Conservation (phyloP, 64 coral and sea anemone species). For the Montipora efflorescens region DNA sequence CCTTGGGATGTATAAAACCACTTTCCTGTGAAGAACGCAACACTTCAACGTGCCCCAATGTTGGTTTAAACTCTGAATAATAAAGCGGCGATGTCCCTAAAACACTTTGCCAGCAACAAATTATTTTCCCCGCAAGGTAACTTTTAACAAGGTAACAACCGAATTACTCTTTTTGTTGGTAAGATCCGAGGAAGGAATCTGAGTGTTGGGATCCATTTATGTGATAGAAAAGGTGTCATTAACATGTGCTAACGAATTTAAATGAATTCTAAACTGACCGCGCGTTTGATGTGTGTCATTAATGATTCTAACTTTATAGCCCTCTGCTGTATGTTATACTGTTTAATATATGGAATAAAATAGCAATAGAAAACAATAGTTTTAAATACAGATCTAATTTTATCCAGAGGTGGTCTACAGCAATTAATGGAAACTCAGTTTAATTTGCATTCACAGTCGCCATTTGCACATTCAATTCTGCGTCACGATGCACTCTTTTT, state of each 20-base stretch:
- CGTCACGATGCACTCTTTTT: neutral
- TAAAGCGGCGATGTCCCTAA: neutral
- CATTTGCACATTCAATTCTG: neutral
- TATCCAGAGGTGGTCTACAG: neutral
- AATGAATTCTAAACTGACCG: too few species aligned
- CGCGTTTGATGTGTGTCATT: neutral
- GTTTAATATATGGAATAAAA: neutral
- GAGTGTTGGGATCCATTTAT: neutral
- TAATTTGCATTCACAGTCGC: neutral
- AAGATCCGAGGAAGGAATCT: too few species aligned
- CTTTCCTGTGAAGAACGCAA: neutral
- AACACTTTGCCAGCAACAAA: neutral
- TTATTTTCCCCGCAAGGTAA: neutral
- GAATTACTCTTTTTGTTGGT: too few species aligned
- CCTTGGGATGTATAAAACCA: neutral
- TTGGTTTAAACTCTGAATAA: neutral
- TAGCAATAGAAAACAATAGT: neutral
- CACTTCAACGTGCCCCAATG: neutral
- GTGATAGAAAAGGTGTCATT: neutral
- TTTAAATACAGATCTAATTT: neutral
- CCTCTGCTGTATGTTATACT: neutral
- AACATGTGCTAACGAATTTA: too few species aligned
- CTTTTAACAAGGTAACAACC: neutral
- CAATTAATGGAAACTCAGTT: too few species aligned
- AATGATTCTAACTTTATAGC: neutral